phyloP scores from a whole-genome alignment of 2,888 invertebrate genomes.

The Lobophora halterata region DNA sequence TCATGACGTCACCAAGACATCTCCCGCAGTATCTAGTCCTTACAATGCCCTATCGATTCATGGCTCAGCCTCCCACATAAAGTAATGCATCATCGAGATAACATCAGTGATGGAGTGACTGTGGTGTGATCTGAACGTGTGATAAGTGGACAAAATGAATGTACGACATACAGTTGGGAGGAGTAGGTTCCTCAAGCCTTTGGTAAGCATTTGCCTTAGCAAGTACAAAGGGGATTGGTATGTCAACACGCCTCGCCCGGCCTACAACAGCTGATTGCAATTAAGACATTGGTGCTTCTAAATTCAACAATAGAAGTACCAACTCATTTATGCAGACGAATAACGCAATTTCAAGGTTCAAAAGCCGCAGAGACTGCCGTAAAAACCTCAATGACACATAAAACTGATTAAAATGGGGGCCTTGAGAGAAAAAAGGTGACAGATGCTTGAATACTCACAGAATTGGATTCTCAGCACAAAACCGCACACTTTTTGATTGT shows the following conservation, averaged over 20 bases:
- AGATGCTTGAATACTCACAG: constrained; percentile 60
- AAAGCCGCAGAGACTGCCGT: constrained; percentile 29
- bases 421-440: constrained; percentile 43
- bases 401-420: constrained; percentile 55
- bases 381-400: constrained; percentile 42
- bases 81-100: constrained; percentile 49
- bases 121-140: constrained; percentile 55
- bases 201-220: constrained; percentile 49
- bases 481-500: constrained; percentile 52
- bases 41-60: constrained; percentile 53
- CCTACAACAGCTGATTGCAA: constrained; percentile 60
- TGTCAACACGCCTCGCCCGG: constrained; percentile 41
- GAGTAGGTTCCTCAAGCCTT: constrained; percentile 47
- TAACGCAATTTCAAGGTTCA: constrained; percentile 23
- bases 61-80: constrained; percentile 39
- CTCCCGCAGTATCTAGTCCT: constrained; percentile 49
- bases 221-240: neutral
- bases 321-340: constrained; percentile 19
- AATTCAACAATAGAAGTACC: constrained; percentile 10
- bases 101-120: constrained; percentile 49
- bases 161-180: constrained; percentile 60
- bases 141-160: constrained; percentile 53
- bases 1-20: constrained; percentile 47
- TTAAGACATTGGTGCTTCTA: constrained; percentile 28
- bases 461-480: constrained; percentile 60